Percentiles rank a stretch among this genome's conserved stretches.
These are phyloP conservation scores for Cromileptes altivelis DNA, from an alignment of 2,113 vertebrate species.

Conservation along the genomic window DNA sequence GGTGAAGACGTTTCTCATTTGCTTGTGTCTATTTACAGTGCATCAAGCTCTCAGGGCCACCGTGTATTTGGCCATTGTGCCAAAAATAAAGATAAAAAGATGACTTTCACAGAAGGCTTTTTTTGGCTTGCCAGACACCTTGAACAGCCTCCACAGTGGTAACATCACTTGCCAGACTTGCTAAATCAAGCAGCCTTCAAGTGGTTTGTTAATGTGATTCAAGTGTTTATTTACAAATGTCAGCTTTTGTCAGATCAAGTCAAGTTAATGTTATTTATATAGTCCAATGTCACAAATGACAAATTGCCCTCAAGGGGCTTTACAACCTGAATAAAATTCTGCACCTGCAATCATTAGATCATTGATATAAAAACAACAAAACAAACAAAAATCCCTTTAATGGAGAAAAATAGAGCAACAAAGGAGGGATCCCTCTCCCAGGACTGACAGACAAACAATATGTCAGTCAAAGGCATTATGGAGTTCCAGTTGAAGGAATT, in stretches of 20 bases:
- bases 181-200: slow-evolving; percentile 39
- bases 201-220: neutral
- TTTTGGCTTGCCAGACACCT: slow-evolving; percentile 43
- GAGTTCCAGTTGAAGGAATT: neutral
- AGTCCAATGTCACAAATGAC: neutral
- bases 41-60: no score
- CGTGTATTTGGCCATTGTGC: slow-evolving; percentile 37
- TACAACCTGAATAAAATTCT: neutral
- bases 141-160: slow-evolving; percentile 29
- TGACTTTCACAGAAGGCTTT: slow-evolving; percentile 48
- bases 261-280: neutral
- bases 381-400: no score
- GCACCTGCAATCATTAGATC: no score
- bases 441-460: no score
- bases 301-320: neutral
- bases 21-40: no score
- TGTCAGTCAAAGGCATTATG: no score
- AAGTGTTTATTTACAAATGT: neutral
- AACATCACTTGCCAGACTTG: slow-evolving; percentile 35
- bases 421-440: no score
- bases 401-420: no score
- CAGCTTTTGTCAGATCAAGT: slow-evolving; percentile 10
- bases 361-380: no score
- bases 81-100: slow-evolving; percentile 65
- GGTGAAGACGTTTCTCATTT: no score